Evolutionary conservation across 2,113 vertebrate genomes (phyloP).

Genomic region (Orthochromis malagaraziensis): DNA sequence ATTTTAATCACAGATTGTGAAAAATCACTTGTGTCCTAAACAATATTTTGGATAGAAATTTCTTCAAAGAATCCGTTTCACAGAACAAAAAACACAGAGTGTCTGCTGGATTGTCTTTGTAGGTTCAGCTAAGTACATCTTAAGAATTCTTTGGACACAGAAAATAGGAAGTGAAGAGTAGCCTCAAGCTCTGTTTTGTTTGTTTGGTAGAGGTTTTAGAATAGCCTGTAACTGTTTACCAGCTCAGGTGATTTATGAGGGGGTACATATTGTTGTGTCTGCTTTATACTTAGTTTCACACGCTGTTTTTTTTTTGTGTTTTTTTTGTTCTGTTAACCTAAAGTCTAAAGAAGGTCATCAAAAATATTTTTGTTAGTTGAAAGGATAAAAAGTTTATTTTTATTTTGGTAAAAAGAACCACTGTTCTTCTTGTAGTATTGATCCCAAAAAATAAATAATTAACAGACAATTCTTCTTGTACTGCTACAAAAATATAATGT

Average conservation of each 20-base stretch:
- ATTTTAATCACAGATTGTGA: background rate
- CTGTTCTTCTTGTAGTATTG: background rate
- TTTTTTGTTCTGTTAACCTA: background rate
- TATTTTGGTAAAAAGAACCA: background rate
- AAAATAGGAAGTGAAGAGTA: background rate
- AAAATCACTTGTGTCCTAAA: background rate
- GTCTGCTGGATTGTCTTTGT: background rate
- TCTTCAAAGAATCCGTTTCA: background rate
- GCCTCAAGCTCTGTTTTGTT: background rate
- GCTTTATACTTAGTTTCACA: background rate
- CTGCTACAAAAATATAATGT: background rate
- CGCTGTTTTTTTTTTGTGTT: background rate
- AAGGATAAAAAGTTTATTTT: background rate
- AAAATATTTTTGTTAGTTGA: background rate
- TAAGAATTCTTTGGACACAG: background rate
- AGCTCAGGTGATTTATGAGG: background rate
- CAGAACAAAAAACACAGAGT: background rate
- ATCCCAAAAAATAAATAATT: background rate
- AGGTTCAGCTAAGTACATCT: background rate
- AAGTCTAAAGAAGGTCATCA: background rate
- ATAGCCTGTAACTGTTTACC: background rate
- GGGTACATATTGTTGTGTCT: background rate
- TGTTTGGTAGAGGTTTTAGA: conserved; percentile 1
- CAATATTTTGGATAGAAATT: background rate
- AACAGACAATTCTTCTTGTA: background rate